Evolutionary conservation across 2,113 vertebrate genomes (phyloP), one percentile per base, ranked within the genome.

Genomic region (Eulacestoma nigropectus): DNA sequence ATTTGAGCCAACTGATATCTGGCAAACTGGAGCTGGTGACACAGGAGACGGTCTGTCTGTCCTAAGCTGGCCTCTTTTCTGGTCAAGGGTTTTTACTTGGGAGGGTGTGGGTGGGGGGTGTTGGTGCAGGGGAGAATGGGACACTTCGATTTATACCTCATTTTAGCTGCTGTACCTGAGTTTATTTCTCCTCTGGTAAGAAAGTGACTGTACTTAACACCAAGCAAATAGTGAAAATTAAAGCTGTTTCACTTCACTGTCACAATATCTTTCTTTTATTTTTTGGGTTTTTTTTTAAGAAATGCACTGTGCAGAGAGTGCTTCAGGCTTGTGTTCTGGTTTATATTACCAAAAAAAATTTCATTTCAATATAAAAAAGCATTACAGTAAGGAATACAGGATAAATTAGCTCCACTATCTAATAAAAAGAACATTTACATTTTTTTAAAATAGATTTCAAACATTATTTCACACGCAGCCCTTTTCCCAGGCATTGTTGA

Each of bases 351-450:
- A 97, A 97, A 97, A 82, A 77, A 90, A 87, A 62, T 27, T 60
- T 96, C 86, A 83, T 97, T 96, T 96, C 93, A 87, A 94, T 98
- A 98, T 98, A 98, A 98, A 98, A 95, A 96, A 97, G 93, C 91
- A 93, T 97, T 92, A 94, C 72, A 74, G 87, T 97, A 96, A 91
- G 94, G 93, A 91, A 96, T 97, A 97, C 91, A 79, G 96, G 98
- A 97, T 98, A 98, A 98, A 97, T 98, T 97, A 98, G 96, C 97
- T 98, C 97, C 91, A 96, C 91, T 95, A 95, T 95, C 97, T 97
- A 97, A 96, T 57, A 96, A 90, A 86, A 96, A 97, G 95, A 93
- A 96, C 96, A 91, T 94, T 94, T 93, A 97, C 95, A 96, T 47
- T 62, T 94, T 81, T 96, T 94, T 97, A 97, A 98, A 98, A 98